Evolutionary conservation across 2,888 invertebrate species (phyloP).

Genomic region (Drosophila nr. medialis): DNA sequence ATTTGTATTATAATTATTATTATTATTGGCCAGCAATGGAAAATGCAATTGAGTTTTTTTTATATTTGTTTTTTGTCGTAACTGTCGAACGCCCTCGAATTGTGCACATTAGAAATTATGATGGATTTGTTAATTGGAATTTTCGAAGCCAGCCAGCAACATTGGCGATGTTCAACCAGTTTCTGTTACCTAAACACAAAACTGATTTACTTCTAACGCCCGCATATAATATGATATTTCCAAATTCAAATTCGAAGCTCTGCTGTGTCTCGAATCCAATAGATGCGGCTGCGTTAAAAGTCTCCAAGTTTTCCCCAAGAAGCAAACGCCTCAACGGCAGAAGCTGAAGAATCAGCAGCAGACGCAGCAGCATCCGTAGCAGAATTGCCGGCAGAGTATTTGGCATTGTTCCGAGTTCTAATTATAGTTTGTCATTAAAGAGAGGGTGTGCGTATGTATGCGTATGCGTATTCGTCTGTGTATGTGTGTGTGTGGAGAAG

Average conservation of each 20-base stretch:
- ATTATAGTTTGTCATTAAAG: conserved; percentile 80
- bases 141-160: conserved; percentile 47
- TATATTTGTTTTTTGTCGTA: conserved; percentile 10
- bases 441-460: conserved; percentile 56
- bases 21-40: conserved; percentile 15
- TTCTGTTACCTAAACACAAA: conserved; percentile 25
- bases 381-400: conserved; percentile 76
- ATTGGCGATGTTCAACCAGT: conserved; percentile 66
- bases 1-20: neutral
- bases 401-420: conserved; percentile 82
- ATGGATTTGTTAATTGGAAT: conserved; percentile 78
- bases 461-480: conserved; percentile 11
- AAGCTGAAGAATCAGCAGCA: conserved; percentile 31
- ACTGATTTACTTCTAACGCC: conserved; percentile 26
- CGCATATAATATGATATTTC: conserved; percentile 36
- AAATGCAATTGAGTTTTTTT: conserved; percentile 42
- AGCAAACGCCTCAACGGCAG: conserved; percentile 26
- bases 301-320: conserved; percentile 28
- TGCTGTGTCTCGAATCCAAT: conserved; percentile 11
- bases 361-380: conserved; percentile 32
- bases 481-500: conserved; percentile 34
- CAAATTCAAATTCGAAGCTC: conserved; percentile 28
- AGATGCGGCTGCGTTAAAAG: conserved; percentile 19
- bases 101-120: conserved; percentile 77
- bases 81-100: conserved; percentile 43